A percentile compares a stretch with the other conserved stretches of the same genome.
phyloP scores from a whole-genome alignment of 2,888 invertebrate species.

The Tinea pellionella region DNA sequence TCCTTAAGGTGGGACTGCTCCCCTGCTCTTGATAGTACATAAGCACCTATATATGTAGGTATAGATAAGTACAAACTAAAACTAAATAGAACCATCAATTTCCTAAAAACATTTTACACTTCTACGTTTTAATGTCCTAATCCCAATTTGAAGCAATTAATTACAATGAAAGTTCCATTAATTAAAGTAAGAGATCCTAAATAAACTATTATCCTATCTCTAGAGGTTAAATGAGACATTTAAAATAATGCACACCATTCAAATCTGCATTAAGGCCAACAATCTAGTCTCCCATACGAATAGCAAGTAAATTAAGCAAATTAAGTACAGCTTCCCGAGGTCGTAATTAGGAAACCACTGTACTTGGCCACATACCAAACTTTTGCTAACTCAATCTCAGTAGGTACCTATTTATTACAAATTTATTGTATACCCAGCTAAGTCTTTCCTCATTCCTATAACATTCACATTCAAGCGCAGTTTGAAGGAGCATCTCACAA shows the following conservation, averaged over 20 bases:
- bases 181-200: conserved; percentile 1
- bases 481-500: too few species aligned
- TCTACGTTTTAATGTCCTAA: too few species aligned
- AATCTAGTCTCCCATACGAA: conserved; percentile 24
- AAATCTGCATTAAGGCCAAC: conserved; percentile 25
- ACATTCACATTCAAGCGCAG: too few species aligned
- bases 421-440: too few species aligned
- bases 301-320: conserved; percentile 62
- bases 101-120: too few species aligned
- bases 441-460: too few species aligned
- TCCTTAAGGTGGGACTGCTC: too few species aligned
- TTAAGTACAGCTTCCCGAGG: conserved; percentile 59
- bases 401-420: too few species aligned
- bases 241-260: conserved; percentile 60
- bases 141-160: background rate
- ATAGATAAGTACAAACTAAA: too few species aligned
- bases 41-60: too few species aligned
- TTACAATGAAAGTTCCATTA: background rate
- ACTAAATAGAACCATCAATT: too few species aligned
- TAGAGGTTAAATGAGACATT: conserved; percentile 31
- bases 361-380: conserved; percentile 55
- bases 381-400: background rate
- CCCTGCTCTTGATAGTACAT: too few species aligned
- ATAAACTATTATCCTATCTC: conserved; percentile 4
- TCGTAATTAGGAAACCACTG: conserved; percentile 56